These are phyloP conservation scores for Rachycentron canadum DNA, from an alignment of 2,797 vertebrate genomes.

Conservation along the genomic window DNA sequence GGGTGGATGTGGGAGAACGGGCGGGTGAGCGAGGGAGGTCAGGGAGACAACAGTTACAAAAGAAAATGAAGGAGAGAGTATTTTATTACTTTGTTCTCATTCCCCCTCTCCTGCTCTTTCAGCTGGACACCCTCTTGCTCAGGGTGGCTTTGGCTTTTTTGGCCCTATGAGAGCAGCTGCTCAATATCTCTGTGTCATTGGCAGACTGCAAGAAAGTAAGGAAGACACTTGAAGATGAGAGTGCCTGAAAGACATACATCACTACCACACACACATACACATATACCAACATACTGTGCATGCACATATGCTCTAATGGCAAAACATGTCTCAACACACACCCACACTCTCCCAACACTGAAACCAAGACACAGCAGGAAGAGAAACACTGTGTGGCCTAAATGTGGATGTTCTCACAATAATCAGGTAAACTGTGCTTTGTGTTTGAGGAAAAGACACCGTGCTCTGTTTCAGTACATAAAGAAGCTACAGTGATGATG, in stretches of 20 bases:
- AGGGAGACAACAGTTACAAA: constrained; percentile 68
- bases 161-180: constrained; percentile 76
- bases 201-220: constrained; percentile 81
- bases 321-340: constrained; percentile 45
- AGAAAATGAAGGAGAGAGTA: constrained; percentile 56
- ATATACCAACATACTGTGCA: constrained; percentile 11
- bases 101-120: constrained; percentile 76
- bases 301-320: constrained; percentile 44
- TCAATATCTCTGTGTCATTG: constrained; percentile 75
- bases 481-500: constrained; percentile 64
- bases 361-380: constrained; percentile 47
- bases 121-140: constrained; percentile 72
- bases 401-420: constrained; percentile 30
- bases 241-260: constrained; percentile 52
- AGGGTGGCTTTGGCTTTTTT: constrained; percentile 57
- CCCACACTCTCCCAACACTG: constrained; percentile 40
- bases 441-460: not conserved
- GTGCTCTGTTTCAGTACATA: constrained; percentile 13
- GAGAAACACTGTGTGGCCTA: constrained; percentile 32
- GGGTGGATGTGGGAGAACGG: constrained; percentile 65
- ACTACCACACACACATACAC: constrained; percentile 28
- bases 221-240: constrained; percentile 71
- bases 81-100: constrained; percentile 78
- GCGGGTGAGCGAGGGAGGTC: constrained; percentile 65
- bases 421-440: constrained; percentile 26